Evolutionary conservation across 64 coral and sea anemone species (phyloP), one percentile per base, ranked within the genome.

Genomic region (Montipora capricornis): DNA sequence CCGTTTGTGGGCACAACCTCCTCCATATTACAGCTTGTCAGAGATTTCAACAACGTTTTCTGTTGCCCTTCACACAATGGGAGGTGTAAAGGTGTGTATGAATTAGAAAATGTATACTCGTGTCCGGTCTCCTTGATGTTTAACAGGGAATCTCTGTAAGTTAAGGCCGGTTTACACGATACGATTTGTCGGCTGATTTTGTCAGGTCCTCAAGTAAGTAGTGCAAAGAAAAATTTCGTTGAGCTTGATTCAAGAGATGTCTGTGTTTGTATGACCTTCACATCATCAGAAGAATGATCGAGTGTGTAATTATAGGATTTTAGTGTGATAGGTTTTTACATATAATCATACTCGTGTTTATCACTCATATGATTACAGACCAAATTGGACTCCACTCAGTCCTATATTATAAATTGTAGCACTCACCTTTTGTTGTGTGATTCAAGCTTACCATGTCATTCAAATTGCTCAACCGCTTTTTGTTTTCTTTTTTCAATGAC

Each of bases 361-460:
- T 37, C 29, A 37, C 29, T 37, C 29, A 37, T 37, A 37, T 37
- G 29, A 37, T 37, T 37, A 37, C 29, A 37, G 29, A 2, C 29
- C 29, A 37, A 37, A 37, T 37, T 37, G 29, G 29, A 37, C 29
- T 37, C 29, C 29, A 37, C 29, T 37, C 29, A 37, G 29, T 37
- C 29, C 29, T 37, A 37, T 37, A 37, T 37, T 37, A 37, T 37
- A 37, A 37, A 37, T 37, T 1, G 29, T 37, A 37, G 29, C 29
- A 37, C 29, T 37, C 29, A 44, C 67, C 71, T 74, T 20, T 74
- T 74, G n/a, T 74, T 74, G 71, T 74, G 71, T 74, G 71, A 74
- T 74, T 74, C 71, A 74, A 74, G 71, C 71, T 26, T 37, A 74
- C 67, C 67, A 70, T 70, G 67, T 70, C 67, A 70, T 70, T 16